These are phyloP conservation scores for Holothuria glaberrima DNA, from an alignment of 35 echinoderm and acorn worm species.

Conservation along the genomic window DNA sequence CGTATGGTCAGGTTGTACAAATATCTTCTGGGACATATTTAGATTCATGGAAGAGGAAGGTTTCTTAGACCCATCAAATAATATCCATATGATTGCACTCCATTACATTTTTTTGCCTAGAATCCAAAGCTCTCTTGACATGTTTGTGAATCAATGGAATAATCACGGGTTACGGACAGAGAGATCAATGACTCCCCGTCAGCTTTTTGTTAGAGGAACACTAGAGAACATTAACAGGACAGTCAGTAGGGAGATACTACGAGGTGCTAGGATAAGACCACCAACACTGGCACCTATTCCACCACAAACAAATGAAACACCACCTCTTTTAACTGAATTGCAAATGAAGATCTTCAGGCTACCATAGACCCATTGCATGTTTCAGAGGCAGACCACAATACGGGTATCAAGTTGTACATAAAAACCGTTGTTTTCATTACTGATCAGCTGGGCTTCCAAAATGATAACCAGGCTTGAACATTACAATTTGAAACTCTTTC, in stretches of 20 bases:
- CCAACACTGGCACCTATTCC: too few relatives aligned
- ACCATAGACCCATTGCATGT: background rate
- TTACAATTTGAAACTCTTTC: too few relatives aligned
- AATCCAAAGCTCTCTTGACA: conserved; percentile 22
- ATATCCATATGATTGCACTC: conserved; percentile 52
- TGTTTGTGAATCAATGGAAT: conserved; percentile 55
- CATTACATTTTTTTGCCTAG: conserved; percentile 68
- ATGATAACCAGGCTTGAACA: too few relatives aligned
- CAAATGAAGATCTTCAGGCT: background rate
- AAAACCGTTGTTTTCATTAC: background rate
- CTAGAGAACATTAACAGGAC: background rate
- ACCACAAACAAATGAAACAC: too few relatives aligned
- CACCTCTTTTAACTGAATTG: background rate
- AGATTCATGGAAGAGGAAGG: conserved; percentile 27
- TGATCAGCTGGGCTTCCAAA: too few relatives aligned
- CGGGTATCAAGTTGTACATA: conserved; percentile 4
- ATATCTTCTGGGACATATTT: conserved; percentile 70
- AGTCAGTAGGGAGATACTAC: too few relatives aligned
- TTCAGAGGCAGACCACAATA: background rate
- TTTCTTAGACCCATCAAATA: conserved; percentile 49
- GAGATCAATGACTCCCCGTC: conserved; percentile 13
- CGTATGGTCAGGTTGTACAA: conserved; percentile 58
- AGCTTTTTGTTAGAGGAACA: conserved; percentile 44
- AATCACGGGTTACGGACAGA: conserved; percentile 67
- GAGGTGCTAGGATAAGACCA: too few relatives aligned